Conservation (phyloP, 2,797 vertebrate genomes). For the Spinus pinus region DNA sequence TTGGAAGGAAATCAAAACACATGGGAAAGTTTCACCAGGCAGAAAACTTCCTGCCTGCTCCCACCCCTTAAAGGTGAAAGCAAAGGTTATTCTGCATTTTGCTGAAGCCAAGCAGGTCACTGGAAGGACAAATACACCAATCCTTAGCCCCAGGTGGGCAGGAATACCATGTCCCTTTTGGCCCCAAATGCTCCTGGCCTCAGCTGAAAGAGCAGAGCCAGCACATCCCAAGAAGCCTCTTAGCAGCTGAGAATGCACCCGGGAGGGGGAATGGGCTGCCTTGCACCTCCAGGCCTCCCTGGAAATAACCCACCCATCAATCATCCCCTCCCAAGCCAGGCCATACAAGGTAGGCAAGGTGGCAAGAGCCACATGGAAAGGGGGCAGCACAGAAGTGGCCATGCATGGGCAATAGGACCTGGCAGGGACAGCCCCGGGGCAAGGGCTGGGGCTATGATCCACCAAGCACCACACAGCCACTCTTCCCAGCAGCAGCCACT, state of each 20-base stretch:
- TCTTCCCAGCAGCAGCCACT: neutral
- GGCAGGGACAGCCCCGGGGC: neutral
- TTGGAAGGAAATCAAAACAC: conserved; percentile 1
- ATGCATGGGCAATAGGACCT: neutral
- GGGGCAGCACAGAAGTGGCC: neutral
- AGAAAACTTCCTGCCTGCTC: neutral
- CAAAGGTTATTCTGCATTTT: neutral
- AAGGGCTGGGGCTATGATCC: neutral
- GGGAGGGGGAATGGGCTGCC: conserved; percentile 66
- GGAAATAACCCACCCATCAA: conserved; percentile 74
- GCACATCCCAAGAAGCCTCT: conserved; percentile 35
- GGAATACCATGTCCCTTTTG: neutral
- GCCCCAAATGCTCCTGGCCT: conserved; percentile 41
- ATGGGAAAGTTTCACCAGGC: neutral
- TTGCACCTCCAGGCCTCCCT: conserved; percentile 73
- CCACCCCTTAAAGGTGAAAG: neutral
- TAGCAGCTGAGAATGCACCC: conserved; percentile 61
- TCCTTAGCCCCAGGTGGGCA: neutral
- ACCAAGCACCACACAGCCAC: neutral
- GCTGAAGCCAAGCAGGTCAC: neutral
- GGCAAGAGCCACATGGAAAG: accelerated
- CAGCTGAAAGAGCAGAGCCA: conserved; percentile 27
- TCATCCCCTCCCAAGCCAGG: conserved; percentile 75
- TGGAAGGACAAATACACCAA: neutral
- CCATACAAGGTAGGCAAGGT: conserved; percentile 68